Percentiles rank a stretch among this genome's conserved stretches.
phyloP scores from a whole-genome alignment of 2,888 invertebrate species.

The Atrina japonica region DNA sequence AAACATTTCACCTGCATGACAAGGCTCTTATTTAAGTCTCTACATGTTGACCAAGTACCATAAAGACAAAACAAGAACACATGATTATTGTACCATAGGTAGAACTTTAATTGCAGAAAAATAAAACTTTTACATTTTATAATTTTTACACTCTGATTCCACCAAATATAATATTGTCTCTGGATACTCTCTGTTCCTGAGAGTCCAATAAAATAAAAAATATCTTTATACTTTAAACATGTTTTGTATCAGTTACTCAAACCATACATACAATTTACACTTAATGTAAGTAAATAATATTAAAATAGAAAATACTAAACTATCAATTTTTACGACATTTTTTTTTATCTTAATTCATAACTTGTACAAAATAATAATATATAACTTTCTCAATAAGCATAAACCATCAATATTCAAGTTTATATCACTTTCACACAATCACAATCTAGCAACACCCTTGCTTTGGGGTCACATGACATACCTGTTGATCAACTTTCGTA shows the following conservation, averaged over 20 bases:
- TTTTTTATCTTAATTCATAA: conserved; percentile 17
- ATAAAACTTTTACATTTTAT: conserved; percentile 75
- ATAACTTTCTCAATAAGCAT: conserved; percentile 25
- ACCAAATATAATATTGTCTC: conserved; percentile 68
- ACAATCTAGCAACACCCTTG: background rate
- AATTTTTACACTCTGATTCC: conserved; percentile 58
- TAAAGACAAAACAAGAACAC: too few species aligned
- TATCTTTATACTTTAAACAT: conserved; percentile 41
- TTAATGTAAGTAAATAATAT: conserved; percentile 61
- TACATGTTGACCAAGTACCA: too few species aligned
- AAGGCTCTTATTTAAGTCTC: too few species aligned
- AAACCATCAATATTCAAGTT: conserved; percentile 7
- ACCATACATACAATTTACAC: conserved; percentile 51
- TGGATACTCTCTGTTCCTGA: conserved; percentile 21
- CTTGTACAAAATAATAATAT: conserved; percentile 7
- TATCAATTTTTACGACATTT: conserved; percentile 60
- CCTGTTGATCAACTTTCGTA: too few species aligned
- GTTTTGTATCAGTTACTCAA: conserved; percentile 31
- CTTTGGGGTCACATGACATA: too few species aligned
- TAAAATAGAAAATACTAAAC: conserved; percentile 72
- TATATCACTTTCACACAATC: background rate
- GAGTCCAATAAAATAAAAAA: conserved; percentile 43
- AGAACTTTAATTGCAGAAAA: conserved; percentile 75
- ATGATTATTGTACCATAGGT: background rate
- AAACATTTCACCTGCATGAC: too few species aligned